A percentile compares a stretch with the other conserved stretches of the same genome.
Evolutionary conservation across 2,888 invertebrate genomes (phyloP).

Genomic region (Fragum fragum): DNA sequence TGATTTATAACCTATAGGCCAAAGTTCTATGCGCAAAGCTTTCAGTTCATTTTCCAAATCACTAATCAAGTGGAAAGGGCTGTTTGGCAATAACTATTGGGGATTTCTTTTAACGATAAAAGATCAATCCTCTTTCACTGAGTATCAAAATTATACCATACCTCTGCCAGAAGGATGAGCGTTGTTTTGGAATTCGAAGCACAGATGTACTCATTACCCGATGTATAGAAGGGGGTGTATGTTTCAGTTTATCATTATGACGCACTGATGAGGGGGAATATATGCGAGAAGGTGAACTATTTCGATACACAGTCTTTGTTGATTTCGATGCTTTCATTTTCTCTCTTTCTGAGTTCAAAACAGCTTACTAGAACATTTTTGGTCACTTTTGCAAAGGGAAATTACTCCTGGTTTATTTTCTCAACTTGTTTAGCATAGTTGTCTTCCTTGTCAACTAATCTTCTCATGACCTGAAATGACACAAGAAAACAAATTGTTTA

Average conservation of each 20-base stretch:
- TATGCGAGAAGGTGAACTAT: not conserved
- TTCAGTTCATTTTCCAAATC: not conserved
- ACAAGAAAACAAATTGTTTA: no score
- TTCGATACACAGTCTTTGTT: not conserved
- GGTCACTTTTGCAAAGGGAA: not conserved
- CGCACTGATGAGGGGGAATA: not conserved
- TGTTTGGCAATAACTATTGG: not conserved
- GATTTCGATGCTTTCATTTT: slow-evolving; percentile 1
- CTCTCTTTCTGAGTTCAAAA: no score
- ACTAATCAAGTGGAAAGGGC: not conserved
- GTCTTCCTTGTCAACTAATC: not conserved
- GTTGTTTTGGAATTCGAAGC: slow-evolving; percentile 90
- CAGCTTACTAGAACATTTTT: not conserved
- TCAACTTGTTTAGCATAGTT: not conserved
- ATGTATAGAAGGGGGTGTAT: slow-evolving; percentile 67
- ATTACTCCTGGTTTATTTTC: not conserved
- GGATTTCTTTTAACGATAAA: not conserved
- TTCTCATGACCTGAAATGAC: not conserved
- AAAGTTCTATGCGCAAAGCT: no score
- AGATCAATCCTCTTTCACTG: not conserved
- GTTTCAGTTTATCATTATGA: slow-evolving; percentile 5
- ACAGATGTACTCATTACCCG: slow-evolving; percentile 93
- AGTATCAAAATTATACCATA: slow-evolving; percentile 86
- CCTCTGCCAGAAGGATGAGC: slow-evolving; percentile 95
- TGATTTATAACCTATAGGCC: no score